phyloP scores from a whole-genome alignment of 2,797 vertebrate genomes.

The Amazonetta brasiliensis region DNA sequence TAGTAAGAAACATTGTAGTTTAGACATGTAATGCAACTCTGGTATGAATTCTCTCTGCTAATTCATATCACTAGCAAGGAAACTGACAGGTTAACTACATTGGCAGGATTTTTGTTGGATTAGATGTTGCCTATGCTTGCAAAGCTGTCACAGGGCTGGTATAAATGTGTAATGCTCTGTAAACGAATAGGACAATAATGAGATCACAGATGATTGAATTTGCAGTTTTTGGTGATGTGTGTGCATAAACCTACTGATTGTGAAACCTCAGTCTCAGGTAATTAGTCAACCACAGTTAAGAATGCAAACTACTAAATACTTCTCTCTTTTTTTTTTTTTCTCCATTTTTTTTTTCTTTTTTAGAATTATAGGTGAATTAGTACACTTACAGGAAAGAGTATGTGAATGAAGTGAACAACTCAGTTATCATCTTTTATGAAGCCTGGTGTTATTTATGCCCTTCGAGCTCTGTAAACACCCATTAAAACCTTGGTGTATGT shows the following conservation, averaged over 20 bases:
- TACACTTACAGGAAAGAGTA: not conserved
- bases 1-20: accelerated
- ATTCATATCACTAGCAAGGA: not conserved
- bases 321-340: no score
- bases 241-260: not conserved
- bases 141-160: not conserved
- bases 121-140: not conserved
- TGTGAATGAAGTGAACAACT: not conserved
- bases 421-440: not conserved
- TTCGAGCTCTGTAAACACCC: not conserved
- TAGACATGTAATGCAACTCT: not conserved
- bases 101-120: not conserved
- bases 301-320: no score
- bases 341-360: no score
- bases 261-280: not conserved
- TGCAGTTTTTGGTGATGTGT: not conserved
- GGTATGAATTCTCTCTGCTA: not conserved
- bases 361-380: not conserved
- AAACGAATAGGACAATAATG: not conserved
- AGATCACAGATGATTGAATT: not conserved
- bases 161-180: not conserved
- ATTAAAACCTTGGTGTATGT: not conserved
- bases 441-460: not conserved
- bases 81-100: not conserved
- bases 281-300: not conserved